Percentiles rank a stretch among this genome's conserved stretches.
These are phyloP conservation scores for Cryptotis parvus DNA, from an alignment of 2,113 vertebrate genomes.

Conservation along the genomic window DNA sequence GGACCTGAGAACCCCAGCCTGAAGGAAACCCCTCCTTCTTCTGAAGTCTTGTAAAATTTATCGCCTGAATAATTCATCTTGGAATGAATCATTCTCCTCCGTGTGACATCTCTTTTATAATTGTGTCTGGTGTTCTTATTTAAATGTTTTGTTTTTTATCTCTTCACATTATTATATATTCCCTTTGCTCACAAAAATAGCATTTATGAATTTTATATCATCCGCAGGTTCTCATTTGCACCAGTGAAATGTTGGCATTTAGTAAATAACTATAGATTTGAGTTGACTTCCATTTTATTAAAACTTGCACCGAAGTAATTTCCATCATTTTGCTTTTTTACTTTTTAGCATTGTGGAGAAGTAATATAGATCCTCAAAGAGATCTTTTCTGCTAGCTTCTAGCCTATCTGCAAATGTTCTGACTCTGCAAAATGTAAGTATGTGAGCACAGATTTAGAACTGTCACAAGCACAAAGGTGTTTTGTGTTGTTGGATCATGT, in stretches of 20 bases:
- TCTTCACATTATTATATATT: background rate
- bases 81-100: conserved; percentile 54
- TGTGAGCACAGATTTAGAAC: background rate
- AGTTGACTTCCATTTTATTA: conserved; percentile 10
- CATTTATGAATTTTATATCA: background rate
- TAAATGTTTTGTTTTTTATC: conserved; percentile 2
- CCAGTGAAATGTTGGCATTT: background rate
- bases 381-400: background rate
- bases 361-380: background rate
- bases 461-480: background rate
- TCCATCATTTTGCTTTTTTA: background rate
- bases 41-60: conserved; percentile 39
- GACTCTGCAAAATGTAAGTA: background rate
- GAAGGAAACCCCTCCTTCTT: background rate
- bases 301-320: background rate
- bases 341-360: background rate
- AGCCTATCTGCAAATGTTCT: background rate
- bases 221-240: background rate
- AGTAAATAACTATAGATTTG: conserved; percentile 7
- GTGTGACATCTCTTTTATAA: conserved; percentile 68
- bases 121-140: conserved; percentile 48
- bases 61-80: conserved; percentile 65
- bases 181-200: background rate
- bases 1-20: background rate
- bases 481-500: background rate